These are phyloP conservation scores for Habrosyne pyritoides DNA, from an alignment of 2,888 invertebrate species.

Conservation along the genomic window DNA sequence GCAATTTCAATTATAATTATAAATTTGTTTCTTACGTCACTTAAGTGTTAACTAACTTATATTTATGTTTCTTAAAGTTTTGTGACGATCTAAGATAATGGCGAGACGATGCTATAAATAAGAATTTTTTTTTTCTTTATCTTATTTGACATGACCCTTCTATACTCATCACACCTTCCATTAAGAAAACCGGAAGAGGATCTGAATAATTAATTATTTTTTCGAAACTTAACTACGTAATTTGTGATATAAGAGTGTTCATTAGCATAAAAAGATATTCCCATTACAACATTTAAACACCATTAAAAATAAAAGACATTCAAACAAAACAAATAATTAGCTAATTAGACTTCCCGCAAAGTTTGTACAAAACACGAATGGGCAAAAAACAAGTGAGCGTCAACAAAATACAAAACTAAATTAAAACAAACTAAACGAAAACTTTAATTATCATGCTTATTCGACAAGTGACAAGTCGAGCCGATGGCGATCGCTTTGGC, in stretches of 20 bases:
- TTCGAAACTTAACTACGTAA: no score
- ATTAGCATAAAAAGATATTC: not conserved
- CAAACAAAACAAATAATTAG: conserved; percentile 21
- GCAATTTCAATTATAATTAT: no score
- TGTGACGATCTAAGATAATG: no score
- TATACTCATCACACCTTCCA: no score
- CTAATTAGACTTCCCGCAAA: conserved; percentile 23
- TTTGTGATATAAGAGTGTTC: not conserved
- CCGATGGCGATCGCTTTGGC: conserved; percentile 80
- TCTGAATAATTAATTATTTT: no score
- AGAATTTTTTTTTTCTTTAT: no score
- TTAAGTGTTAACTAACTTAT: no score
- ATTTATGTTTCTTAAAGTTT: no score
- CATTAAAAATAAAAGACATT: conserved; percentile 17
- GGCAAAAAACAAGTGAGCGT: conserved; percentile 8
- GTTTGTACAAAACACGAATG: conserved; percentile 22
- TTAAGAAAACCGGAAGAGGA: no score
- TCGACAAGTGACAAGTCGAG: conserved; percentile 81
- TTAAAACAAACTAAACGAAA: conserved; percentile 66
- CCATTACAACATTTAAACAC: not conserved
- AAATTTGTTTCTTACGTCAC: no score
- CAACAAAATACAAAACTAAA: conserved; percentile 50
- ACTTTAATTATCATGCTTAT: conserved; percentile 82
- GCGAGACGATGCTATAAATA: no score
- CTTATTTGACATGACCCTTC: no score